Evolutionary conservation across 2,888 invertebrate species (phyloP), one percentile per base, ranked within the genome.

Genomic region (Ormyrus nitidulus): DNA sequence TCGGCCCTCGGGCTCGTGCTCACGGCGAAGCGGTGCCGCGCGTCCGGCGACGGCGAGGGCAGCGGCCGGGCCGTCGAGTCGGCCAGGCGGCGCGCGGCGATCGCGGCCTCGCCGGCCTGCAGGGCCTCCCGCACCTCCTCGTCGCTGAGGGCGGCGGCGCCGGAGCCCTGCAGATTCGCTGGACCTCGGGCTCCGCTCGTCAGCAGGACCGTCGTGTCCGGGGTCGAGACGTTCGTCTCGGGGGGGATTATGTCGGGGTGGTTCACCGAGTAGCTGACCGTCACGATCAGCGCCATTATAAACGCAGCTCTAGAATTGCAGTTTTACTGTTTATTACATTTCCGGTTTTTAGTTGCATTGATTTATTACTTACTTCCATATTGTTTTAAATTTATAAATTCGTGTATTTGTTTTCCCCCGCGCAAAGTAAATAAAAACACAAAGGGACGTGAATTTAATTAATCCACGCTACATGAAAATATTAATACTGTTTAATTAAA

Each of bases 1-100:
- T 94, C 93, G 0, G 95, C 94, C 56, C 91, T 92, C 0, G 91
- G 88, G 0, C 93, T 92, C 0, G 95, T 95, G 69, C 93, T 93
- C 0, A 95, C 92, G 0, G 95, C 94, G 69, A 93, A 92, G 86
- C 95, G 96, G 71, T 96, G 96, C 59, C 94, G 92, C 83, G 92
- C 93, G 46, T 94, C 94, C 0, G 96, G 95, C 6, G 93, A 93
- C 79, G 93, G 91, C 0, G 90, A 83, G 0, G 90, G 90, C 59
- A 94, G 84, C 0, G 94, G 93, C 8, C 91, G 91, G 0, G 91
- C 88, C 53, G 91, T 91, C 83, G 77, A 72, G 77, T 96, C 95
- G 6, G 93, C 90, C 13, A 91, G 88, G 79, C 92, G 91, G 5
- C 93, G 92, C 68, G 92, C 90, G 0, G 91, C 88, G 8, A 96